phyloP scores from a whole-genome alignment of 2,888 invertebrate genomes.

The Drosophila quinaria region DNA sequence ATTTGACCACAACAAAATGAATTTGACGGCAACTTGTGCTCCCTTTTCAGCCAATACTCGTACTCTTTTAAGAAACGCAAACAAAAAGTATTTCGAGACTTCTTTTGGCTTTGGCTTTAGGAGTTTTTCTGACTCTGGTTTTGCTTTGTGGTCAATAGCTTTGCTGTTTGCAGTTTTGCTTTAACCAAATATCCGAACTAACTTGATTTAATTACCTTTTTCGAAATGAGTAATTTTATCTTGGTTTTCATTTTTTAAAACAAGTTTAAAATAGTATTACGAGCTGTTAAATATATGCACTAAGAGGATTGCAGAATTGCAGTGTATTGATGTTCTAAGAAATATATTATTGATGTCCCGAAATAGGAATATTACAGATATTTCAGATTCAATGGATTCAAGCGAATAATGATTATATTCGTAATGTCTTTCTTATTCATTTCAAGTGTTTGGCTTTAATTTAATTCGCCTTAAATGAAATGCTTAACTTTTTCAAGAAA shows the following conservation, averaged over 20 bases:
- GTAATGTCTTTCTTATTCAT: too few relatives aligned
- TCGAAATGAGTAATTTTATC: background rate
- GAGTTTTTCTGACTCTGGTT: background rate
- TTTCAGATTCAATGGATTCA: too few relatives aligned
- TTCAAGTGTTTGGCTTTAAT: background rate
- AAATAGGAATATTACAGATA: background rate
- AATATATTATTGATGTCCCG: too few relatives aligned
- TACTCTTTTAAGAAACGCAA: background rate
- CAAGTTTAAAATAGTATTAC: background rate
- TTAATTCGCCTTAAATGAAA: background rate
- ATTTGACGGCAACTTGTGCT: slow-evolving; percentile 16
- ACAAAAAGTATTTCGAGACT: slow-evolving; percentile 1
- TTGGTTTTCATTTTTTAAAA: background rate
- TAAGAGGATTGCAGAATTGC: too few relatives aligned
- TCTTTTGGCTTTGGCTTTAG: slow-evolving; percentile 1
- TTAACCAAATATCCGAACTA: slow-evolving; percentile 11
- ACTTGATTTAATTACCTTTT: slow-evolving; percentile 18
- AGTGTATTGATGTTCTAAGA: too few relatives aligned
- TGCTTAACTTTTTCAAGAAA: background rate
- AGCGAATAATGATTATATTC: too few relatives aligned
- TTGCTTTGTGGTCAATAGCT: slow-evolving; percentile 20
- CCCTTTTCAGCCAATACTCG: slow-evolving; percentile 1
- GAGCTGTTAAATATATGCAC: background rate
- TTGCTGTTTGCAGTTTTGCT: slow-evolving; percentile 10
- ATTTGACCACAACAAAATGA: slow-evolving; percentile 20